Evolutionary conservation across 2,888 invertebrate species (phyloP), one percentile per base, ranked within the genome.

Genomic region (Eupithecia exiguata): DNA sequence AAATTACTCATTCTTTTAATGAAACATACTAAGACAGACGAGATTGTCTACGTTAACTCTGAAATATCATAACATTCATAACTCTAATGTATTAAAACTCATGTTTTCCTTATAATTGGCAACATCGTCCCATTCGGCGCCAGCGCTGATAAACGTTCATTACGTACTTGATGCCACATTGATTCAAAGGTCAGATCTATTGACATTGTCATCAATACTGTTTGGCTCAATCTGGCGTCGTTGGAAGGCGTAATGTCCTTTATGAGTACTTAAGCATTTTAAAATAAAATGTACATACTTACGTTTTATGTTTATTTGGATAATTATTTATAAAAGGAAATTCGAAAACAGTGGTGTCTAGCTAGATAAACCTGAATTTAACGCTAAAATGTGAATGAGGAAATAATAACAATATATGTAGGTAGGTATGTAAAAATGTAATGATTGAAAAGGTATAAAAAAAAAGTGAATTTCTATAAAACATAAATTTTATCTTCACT

Each of bases 101-200:
- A 7, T 40, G 21, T 66, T 66, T 66, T 25, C 9, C 14, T 10
- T 25, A 43, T 40, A n/a, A 12, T 40, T 38, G 61, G 61, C 58
- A 68, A 21, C 21, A 66, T 14, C 21, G 66, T 67, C 18, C 43
- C 10, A 5, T 43, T 74, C 68, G 71, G 65, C 65, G 74, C 74
- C 74, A 66, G 25, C 21, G 9, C 78, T 84, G 81, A 85, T 84
- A 82, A 86, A 74, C 84, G 81, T 84, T 88, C 84, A 90, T 91
- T 90, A 86, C 71, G 71, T 71, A 62, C 67, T 38, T n/a, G 72
- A 66, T 71, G 77, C 73, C 62, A 84, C 92, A 91, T 91, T 92
- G 92, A 93, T 93, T 92, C 88, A 87, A 77, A 84, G 93, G 93
- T 93, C 93, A 92, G 83, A 89, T 90, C 88, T 89, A 87, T 93